A percentile compares a stretch with the other conserved stretches of the same genome.
Conservation (phyloP, 2,797 vertebrate genomes). For the Alectoris magna region DNA sequence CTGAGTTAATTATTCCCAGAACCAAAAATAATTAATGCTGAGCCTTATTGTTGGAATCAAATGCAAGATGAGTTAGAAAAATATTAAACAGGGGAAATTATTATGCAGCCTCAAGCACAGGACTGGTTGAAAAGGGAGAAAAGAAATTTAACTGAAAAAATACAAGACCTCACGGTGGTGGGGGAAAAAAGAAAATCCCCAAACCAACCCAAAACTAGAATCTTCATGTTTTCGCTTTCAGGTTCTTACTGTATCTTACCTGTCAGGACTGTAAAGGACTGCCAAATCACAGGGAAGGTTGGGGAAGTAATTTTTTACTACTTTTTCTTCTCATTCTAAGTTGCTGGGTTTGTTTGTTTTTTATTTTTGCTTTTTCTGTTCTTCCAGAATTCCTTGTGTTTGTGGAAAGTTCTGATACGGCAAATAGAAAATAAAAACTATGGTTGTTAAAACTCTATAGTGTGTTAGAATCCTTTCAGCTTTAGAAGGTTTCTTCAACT, state of each 20-base stretch:
- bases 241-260: background rate
- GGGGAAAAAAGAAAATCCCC: background rate
- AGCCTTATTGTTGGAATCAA: background rate
- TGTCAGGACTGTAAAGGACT: background rate
- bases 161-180: background rate
- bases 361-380: background rate
- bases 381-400: background rate
- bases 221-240: background rate
- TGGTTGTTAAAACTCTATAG: background rate
- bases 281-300: background rate
- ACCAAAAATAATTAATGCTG: background rate
- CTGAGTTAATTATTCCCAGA: slow-evolving; percentile 23
- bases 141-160: background rate
- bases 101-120: background rate
- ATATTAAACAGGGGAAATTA: background rate
- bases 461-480: background rate
- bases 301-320: background rate
- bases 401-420: background rate
- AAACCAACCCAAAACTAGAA: background rate
- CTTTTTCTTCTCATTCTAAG: background rate
- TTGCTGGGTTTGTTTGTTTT: background rate
- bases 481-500: background rate
- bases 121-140: background rate
- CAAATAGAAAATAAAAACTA: background rate
- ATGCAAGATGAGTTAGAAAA: background rate